Evolutionary conservation across 1,140 invertebrate species (phyloP).

Genomic region (Apis mellifera): Amel_HAv3.1 CM009935.2:3627001-3627500

Average conservation of each 20-base stretch:
- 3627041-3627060: neutral
- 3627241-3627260: neutral
- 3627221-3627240: neutral
- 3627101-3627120: neutral
- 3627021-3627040: too few relatives aligned
- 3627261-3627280: neutral
- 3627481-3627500: neutral
- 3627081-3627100: neutral
- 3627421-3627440: neutral
- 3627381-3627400: neutral
- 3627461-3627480: neutral
- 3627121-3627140: too few relatives aligned
- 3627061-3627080: neutral
- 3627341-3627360: neutral
- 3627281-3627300: neutral
- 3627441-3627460: neutral
- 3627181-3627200: too few relatives aligned
- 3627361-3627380: neutral
- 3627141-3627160: too few relatives aligned
- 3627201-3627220: neutral
- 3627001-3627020: neutral
- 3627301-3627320: neutral
- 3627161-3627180: too few relatives aligned
- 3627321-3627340: neutral
- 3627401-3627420: neutral